Evolutionary conservation across 2,797 vertebrate genomes (phyloP).

Genomic region (Urophycis tenuis): DNA sequence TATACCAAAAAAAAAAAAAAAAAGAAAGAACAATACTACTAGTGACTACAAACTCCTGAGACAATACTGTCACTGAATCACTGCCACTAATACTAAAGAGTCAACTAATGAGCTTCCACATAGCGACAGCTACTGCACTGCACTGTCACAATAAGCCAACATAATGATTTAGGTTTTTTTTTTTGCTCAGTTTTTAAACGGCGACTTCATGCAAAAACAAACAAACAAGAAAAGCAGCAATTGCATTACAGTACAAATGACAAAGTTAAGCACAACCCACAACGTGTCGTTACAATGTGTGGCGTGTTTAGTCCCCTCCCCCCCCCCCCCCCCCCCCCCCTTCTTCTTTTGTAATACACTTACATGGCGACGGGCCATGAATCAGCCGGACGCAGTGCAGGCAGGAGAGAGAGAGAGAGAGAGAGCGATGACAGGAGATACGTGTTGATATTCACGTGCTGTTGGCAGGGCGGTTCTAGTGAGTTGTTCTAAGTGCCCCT

Average conservation of each 20-base stretch:
- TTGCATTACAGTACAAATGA: conserved; percentile 53
- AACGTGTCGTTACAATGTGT: conserved; percentile 45
- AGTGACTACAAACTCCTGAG: conserved; percentile 66
- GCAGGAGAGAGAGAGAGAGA: too few relatives aligned
- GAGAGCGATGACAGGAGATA: conserved; percentile 42
- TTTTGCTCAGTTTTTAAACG: conserved; percentile 18
- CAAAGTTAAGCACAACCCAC: conserved; percentile 57
- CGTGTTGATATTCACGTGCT: conserved; percentile 49
- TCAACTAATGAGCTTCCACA: conserved; percentile 54
- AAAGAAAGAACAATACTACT: conserved; percentile 38
- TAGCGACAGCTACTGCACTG: conserved; percentile 39
- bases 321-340: too few relatives aligned
- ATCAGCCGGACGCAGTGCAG: conserved; percentile 43
- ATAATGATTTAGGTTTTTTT: not conserved
- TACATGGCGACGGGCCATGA: conserved; percentile 9
- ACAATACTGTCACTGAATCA: conserved; percentile 67
- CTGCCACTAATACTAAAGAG: conserved; percentile 63
- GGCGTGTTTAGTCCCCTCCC: too few relatives aligned
- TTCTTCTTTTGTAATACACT: conserved; percentile 2
- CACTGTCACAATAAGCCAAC: conserved; percentile 42
- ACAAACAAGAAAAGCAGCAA: conserved; percentile 59
- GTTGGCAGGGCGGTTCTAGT: conserved; percentile 33
- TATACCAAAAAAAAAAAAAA: conserved; percentile 31
- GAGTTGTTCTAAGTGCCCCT: conserved; percentile 29
- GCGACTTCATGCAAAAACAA: conserved; percentile 61